Percentiles rank a stretch among this genome's conserved stretches.
Evolutionary conservation across 2,797 vertebrate species (phyloP).

Genomic region (Cirrhinus molitorella): DNA sequence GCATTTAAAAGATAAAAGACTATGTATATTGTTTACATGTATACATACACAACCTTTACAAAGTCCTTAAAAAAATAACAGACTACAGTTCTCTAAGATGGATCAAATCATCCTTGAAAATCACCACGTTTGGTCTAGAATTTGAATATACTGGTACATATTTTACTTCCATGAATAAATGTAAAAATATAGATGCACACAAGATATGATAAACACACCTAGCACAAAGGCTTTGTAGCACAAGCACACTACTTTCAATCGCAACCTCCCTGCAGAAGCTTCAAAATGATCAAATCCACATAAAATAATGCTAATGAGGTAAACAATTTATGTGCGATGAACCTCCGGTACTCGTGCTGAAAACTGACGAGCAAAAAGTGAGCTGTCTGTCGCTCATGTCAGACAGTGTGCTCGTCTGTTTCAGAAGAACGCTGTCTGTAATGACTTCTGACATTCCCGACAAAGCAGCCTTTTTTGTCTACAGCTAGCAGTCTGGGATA

Average conservation of each 20-base stretch:
- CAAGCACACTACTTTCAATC: conserved; percentile 4
- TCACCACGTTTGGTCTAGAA: conserved; percentile 2
- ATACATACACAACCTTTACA: not conserved
- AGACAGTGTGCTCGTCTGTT: conserved; percentile 7
- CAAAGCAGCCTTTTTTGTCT: conserved; percentile 18
- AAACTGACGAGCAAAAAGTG: conserved; percentile 33
- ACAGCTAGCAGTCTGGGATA: conserved; percentile 3
- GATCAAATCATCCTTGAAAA: not conserved
- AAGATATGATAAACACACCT: not conserved
- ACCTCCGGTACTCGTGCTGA: not conserved
- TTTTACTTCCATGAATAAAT: conserved; percentile 21
- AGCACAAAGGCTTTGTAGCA: not conserved
- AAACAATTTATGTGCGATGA: not conserved
- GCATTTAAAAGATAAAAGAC: too few species aligned
- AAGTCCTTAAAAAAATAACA: conserved; percentile 21
- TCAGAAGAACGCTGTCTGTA: conserved; percentile 28
- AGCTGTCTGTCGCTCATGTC: conserved; percentile 44
- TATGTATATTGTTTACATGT: not conserved
- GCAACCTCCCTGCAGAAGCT: conserved; percentile 2
- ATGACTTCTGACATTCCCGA: conserved; percentile 38
- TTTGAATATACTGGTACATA: not conserved
- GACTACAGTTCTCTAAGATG: not conserved
- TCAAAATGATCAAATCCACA: conserved; percentile 34
- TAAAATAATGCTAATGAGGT: conserved; percentile 38
- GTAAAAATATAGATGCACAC: conserved; percentile 1